These are phyloP conservation scores for Drosophila anomelani DNA, from an alignment of 2,888 invertebrate species.

Conservation along the genomic window DNA sequence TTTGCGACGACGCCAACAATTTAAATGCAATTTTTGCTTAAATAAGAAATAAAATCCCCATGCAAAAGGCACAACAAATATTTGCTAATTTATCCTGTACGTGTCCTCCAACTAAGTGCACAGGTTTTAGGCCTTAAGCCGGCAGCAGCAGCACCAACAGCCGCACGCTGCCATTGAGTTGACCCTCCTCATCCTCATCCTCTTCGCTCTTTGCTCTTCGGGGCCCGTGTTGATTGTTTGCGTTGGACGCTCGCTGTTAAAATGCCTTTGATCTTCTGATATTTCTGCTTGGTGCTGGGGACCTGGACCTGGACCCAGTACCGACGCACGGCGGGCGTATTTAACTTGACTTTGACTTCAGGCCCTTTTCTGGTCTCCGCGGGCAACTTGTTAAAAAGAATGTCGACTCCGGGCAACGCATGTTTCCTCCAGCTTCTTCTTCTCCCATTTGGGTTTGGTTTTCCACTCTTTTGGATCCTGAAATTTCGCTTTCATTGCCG, in stretches of 20 bases:
- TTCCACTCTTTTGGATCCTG: slow-evolving; percentile 22
- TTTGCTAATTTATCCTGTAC: slow-evolving; percentile 83
- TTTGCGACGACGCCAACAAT: slow-evolving; percentile 66
- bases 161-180: slow-evolving; percentile 29
- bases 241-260: slow-evolving; percentile 74
- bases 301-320: slow-evolving; percentile 33
- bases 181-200: slow-evolving; percentile 25
- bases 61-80: slow-evolving; percentile 69
- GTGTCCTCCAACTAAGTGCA: slow-evolving; percentile 81
- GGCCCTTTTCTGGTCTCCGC: slow-evolving; percentile 68
- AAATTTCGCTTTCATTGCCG: slow-evolving; percentile 78
- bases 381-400: slow-evolving; percentile 77
- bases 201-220: slow-evolving; percentile 44
- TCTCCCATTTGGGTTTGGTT: slow-evolving; percentile 12
- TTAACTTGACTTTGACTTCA: slow-evolving; percentile 70
- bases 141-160: slow-evolving; percentile 2
- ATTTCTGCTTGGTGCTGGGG: slow-evolving; percentile 61
- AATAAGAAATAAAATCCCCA: slow-evolving; percentile 77
- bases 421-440: slow-evolving; percentile 46
- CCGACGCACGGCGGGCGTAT: slow-evolving; percentile 77
- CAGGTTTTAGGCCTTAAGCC: slow-evolving; percentile 63
- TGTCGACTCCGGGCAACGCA: slow-evolving; percentile 76
- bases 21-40: slow-evolving; percentile 81
- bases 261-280: slow-evolving; percentile 82
- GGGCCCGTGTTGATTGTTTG: slow-evolving; percentile 77